A percentile compares a stretch with the other conserved stretches of the same genome.
Evolutionary conservation across 2,888 invertebrate species (phyloP).

Genomic region (Nemoura dubitans): DNA sequence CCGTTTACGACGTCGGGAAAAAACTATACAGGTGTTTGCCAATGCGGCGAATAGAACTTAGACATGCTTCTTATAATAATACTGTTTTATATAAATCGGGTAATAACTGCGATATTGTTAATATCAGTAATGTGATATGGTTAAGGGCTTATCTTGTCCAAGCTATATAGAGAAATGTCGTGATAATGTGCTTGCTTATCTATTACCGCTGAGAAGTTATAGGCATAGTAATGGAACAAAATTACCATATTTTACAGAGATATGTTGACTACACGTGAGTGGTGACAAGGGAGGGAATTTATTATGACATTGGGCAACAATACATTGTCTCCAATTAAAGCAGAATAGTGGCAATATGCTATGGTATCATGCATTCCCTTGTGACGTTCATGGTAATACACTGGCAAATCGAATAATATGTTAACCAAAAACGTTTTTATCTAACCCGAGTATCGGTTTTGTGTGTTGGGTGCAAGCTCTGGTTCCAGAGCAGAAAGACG

Average conservation of each 20-base stretch:
- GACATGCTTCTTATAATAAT: constrained; percentile 30
- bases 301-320: background rate
- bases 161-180: background rate
- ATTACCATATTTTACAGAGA: constrained; percentile 13
- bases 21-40: constrained; percentile 16
- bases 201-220: background rate
- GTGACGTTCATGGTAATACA: too few species aligned
- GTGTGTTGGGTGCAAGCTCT: background rate
- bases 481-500: background rate
- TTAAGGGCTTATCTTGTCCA: constrained; percentile 18
- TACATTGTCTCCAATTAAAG: background rate
- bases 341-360: background rate
- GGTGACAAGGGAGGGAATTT: constrained; percentile 3
- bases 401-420: too few species aligned
- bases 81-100: background rate
- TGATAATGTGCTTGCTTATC: constrained; percentile 27
- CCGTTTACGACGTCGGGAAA: constrained; percentile 21
- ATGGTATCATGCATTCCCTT: too few species aligned
- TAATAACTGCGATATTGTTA: background rate
- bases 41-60: constrained; percentile 20
- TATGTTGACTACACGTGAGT: background rate
- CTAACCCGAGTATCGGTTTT: background rate
- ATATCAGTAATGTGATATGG: background rate
- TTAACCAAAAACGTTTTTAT: background rate
- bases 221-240: background rate